These are phyloP conservation scores for Seira ritae DNA, from an alignment of 2,888 invertebrate genomes.

Conservation along the genomic window DNA sequence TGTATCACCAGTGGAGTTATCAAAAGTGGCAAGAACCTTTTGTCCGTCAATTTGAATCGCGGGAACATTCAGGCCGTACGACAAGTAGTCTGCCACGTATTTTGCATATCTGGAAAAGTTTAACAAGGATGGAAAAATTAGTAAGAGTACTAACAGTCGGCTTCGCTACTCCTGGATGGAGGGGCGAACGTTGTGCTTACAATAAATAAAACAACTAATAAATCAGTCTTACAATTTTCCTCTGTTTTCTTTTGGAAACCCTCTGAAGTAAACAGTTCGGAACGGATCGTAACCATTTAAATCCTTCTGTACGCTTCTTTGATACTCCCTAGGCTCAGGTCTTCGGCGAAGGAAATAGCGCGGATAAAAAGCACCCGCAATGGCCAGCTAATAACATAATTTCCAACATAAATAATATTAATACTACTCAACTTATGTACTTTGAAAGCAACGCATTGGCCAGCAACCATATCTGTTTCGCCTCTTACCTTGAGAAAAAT, in stretches of 20 bases:
- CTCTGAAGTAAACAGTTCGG: conserved; percentile 82
- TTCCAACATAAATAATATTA: neutral
- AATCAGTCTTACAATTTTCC: conserved; percentile 81
- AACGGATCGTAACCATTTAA: conserved; percentile 86
- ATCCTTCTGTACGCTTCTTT: conserved; percentile 81
- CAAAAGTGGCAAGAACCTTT: conserved; percentile 68
- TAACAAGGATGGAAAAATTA: too few relatives aligned
- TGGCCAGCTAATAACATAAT: conserved; percentile 79
- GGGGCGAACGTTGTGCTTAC: too few relatives aligned
- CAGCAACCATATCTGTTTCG: too few relatives aligned
- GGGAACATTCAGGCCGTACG: conserved; percentile 60
- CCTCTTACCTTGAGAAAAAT: conserved; percentile 69
- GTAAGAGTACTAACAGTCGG: too few relatives aligned
- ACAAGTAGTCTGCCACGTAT: conserved; percentile 57
- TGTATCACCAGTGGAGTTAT: conserved; percentile 62
- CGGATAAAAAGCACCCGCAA: conserved; percentile 95
- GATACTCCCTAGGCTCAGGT: conserved; percentile 79
- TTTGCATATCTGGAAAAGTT: conserved; percentile 66
- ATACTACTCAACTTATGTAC: too few relatives aligned
- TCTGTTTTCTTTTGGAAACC: conserved; percentile 80
- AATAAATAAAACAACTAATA: conserved; percentile 6
- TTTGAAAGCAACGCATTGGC: too few relatives aligned
- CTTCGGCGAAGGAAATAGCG: conserved; percentile 85
- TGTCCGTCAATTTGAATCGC: conserved; percentile 68
- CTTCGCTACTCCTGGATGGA: too few relatives aligned